Percentiles rank a stretch among this genome's conserved stretches.
Evolutionary conservation across 2,888 invertebrate species (phyloP).

Genomic region (Papilio elwesi): DNA sequence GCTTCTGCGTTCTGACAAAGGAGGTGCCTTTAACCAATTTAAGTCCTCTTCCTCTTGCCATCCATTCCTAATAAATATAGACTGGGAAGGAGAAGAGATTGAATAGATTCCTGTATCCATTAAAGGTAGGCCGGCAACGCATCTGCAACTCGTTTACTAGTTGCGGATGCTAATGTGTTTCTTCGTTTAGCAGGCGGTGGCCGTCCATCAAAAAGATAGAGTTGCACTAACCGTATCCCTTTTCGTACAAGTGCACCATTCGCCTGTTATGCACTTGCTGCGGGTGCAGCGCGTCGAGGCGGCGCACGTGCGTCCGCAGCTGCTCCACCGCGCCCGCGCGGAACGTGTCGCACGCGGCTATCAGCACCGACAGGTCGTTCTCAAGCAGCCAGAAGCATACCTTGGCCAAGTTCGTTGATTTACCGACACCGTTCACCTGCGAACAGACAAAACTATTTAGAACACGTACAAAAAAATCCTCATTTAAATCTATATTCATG

Average conservation of each 20-base stretch:
- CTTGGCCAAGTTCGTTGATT: slow-evolving; percentile 99
- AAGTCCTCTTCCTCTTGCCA: too few relatives aligned
- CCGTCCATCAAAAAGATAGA: neutral
- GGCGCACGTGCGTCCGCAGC: slow-evolving; percentile 95
- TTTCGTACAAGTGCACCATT: slow-evolving; percentile 98
- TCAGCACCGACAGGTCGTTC: slow-evolving; percentile 97
- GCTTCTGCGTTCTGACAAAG: too few relatives aligned
- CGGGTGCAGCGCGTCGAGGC: slow-evolving; percentile 97
- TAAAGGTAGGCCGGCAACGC: too few relatives aligned
- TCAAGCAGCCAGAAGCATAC: slow-evolving; percentile 99
- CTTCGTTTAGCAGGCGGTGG: too few relatives aligned
- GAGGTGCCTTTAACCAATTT: too few relatives aligned
- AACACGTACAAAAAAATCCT: too few relatives aligned
- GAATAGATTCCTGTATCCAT: too few relatives aligned
- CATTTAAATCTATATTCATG: neutral
- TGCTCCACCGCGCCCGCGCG: slow-evolving; percentile 99
- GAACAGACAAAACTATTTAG: neutral
- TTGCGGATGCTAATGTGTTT: too few relatives aligned
- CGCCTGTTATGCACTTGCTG: slow-evolving; percentile 65
- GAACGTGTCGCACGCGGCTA: slow-evolving; percentile 99
- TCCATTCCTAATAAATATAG: too few relatives aligned
- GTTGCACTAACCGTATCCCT: slow-evolving; percentile 90
- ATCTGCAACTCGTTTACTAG: too few relatives aligned
- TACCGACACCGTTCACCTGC: slow-evolving; percentile 97
- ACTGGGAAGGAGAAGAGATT: too few relatives aligned